Evolutionary conservation across 2,113 vertebrate genomes (phyloP), one percentile per base, ranked within the genome.

Genomic region (Tricholaema leucomelas): DNA sequence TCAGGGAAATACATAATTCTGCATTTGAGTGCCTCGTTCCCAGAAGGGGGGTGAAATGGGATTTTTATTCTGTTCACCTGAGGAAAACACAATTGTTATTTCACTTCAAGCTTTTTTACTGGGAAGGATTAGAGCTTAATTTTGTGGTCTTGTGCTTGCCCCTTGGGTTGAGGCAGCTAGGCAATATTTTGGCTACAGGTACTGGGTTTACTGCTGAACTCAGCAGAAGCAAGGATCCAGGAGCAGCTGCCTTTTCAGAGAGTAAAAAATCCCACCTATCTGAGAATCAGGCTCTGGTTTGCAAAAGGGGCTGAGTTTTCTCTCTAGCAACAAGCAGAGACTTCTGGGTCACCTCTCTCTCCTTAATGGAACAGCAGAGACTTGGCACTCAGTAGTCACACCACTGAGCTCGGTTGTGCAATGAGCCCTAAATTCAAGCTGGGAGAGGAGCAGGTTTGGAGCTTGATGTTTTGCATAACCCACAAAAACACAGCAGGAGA

Each of bases 311-410:
- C 8, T 88, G 52, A 40, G 44, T 81, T 71, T 93, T 35, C 35
- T 59, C 28, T 8, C 55, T 38, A 11, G 21, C 28, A 40, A 46
- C 23, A 18, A 20, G 21, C 21, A 63, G 73, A 36, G 48, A 3
- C 12, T 69, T 17, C 5, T 8, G 36, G 42, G 12, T 35, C 65
- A 46, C 33, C 0, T 1, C 2, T 48, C 16, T 4, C 8, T 38
- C 17, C 0, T 0, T 25, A 10, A 18, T 18, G 3, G 0, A 61
- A 59, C 0, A 0, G 25, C 46, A 67, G 60, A 38, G 60, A 12
- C 10, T 9, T 31, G 40, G 3, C n/a, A 8, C 0, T 0, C 25
- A 12, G 78, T 21, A 75, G 40, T 54, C 40, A 30, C 0, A 0
- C 10, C 0, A 1, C 2, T 12, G 50, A 48, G 61, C 65, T 64